Base-by-base conservation (phyloP, 2,888 invertebrate species). In the Ecdyonurus torrentis region DNA sequence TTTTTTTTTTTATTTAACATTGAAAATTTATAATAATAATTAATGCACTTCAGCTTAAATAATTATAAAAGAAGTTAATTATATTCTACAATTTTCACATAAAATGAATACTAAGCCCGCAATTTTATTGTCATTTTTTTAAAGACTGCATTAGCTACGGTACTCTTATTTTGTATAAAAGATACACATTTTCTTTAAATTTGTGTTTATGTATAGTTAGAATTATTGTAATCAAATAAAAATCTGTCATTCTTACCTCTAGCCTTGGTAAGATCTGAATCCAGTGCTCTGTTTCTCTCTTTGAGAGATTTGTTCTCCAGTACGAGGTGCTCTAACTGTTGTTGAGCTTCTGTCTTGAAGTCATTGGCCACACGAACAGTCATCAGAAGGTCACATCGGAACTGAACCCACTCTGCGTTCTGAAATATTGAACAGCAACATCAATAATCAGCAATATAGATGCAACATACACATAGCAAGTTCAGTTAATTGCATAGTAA, bases 291-390 rank as follows among this genome's bases (percentile, higher is more conserved):
- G 65, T 91, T 83, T 68, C 86, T 84, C 70, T 93, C 91, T 64
- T 87, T 79, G 58, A 91, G 84, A 19, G 81, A 76, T 70, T 87
- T 87, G 75, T 94, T 93, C 73, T 94, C 92, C 70, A 87, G 79
- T 65, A 89, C 84, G 59, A 93, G 80, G 59, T 84, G 80, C 71
- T 91, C 89, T 64, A 88, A 76, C 71, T 93, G 91, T 66, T 87
- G 83, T 72, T 89, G 88, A 1, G 93, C 91, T 74, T 95, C 95
- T n/a, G 90, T 91, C 76, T 94, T 92, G 77, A 96, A 93, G 76
- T 96, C 93, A 75, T 96, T 94, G 52, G 96, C 96, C 18, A 96
- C 94, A 24, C 94, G 84, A 0, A 96, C 96, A 0, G 95, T 92
- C 79, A 90, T 91, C 59, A 94, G 77, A 1, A 96, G 80, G 75